Evolutionary conservation across 2,113 vertebrate species (phyloP).

Genomic region (Mugil cephalus): DNA sequence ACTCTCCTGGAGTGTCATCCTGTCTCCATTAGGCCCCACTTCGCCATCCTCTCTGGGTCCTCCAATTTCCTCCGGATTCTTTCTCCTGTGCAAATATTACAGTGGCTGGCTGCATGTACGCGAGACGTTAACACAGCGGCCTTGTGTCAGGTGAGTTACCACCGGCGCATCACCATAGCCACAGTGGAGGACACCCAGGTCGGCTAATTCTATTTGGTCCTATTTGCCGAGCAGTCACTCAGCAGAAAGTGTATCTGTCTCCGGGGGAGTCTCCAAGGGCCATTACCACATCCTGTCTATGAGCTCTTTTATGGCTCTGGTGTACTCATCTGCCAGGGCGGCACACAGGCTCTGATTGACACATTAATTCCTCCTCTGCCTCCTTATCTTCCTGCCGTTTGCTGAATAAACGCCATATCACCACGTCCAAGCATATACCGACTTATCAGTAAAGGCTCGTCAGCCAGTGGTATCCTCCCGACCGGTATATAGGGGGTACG

Average conservation of each 20-base stretch:
- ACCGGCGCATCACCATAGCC: slow-evolving; percentile 30
- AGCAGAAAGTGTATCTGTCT: slow-evolving; percentile 69
- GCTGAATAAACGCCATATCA: slow-evolving; percentile 74
- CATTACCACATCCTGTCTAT: slow-evolving; percentile 74
- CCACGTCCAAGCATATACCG: slow-evolving; percentile 41
- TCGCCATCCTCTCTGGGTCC: slow-evolving; percentile 59
- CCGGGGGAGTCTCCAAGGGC: slow-evolving; percentile 68
- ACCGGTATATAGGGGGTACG: slow-evolving; percentile 47
- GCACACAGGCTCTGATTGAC: slow-evolving; percentile 71
- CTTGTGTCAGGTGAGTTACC: slow-evolving; percentile 48
- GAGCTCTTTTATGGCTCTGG: slow-evolving; percentile 70
- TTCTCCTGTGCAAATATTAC: slow-evolving; percentile 64
- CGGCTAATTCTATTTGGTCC: slow-evolving; percentile 74
- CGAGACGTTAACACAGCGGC: slow-evolving; percentile 46
- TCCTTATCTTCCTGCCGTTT: slow-evolving; percentile 70
- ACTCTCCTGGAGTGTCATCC: slow-evolving; percentile 75
- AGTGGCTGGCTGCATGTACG: slow-evolving; percentile 30
- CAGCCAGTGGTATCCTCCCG: slow-evolving; percentile 69
- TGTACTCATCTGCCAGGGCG: slow-evolving; percentile 63
- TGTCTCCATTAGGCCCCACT: slow-evolving; percentile 74
- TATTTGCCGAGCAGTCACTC: slow-evolving; percentile 74
- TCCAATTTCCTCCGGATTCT: slow-evolving; percentile 66
- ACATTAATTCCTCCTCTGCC: slow-evolving; percentile 77
- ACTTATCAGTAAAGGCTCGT: slow-evolving; percentile 78
- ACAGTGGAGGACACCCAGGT: slow-evolving; percentile 59